Base-by-base conservation (phyloP, 2,888 invertebrate species). In the Drosophila mettleri region DNA sequence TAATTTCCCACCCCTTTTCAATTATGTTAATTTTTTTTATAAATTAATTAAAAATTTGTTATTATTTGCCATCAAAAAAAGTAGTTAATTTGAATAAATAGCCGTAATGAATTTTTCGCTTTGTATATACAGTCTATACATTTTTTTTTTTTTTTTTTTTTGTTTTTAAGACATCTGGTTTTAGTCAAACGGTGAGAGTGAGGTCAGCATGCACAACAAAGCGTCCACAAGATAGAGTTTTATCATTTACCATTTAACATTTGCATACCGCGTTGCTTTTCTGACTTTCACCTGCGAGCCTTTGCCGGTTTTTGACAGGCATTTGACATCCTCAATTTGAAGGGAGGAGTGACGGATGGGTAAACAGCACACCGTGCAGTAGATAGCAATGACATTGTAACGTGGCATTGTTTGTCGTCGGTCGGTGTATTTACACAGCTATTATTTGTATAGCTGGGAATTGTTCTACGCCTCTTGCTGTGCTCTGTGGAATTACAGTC, bases 331-430 rank as follows among this genome's bases (percentile, higher is more conserved):
- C 78, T 76, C 69, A 66, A 49, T 36, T n/a, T 22, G 36, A 20
- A 9, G 33, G 14, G 38, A 4, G 12, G 9, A 14, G 12, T 16
- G 52, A 7, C 5, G 18, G 16, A 22, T n/a, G 14, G 18, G 34
- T 3, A 16, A 16, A 38, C 46, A 62, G 62, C 60, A 69, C 64
- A 61, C 49, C 49, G 31, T 69, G 65, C 70, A 72, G 78, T 67
- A 69, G 87, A 76, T 86, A 84, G 67, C 75, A 85, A 69, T 72
- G 76, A 79, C 79, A 82, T 69, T 84, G 78, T 45, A 27, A 69
- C 71, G 41, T 58, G 36, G 63, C 59, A 58, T 27, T 70, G 62
- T 34, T 48, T 65, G 36, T 46, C 74, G 69, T 61, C 46, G 57
- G 58, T 75, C 68, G 51, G 59, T 69, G 65, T 86, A 80, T 83